Conservation (phyloP, 92 coral and sea anemone species). For the Blastomussa wellsi region DNA sequence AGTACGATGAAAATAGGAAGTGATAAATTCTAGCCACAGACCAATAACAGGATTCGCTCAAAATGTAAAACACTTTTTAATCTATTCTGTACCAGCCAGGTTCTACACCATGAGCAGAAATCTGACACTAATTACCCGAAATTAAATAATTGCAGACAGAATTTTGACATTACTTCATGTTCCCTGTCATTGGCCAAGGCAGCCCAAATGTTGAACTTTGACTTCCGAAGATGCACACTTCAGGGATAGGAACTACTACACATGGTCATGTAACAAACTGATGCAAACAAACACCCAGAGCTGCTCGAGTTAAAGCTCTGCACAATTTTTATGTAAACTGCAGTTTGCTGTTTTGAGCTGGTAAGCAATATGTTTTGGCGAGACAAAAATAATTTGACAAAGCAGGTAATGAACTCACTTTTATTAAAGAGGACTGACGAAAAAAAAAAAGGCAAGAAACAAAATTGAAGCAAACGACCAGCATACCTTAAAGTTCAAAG, state of each 20-base stretch:
- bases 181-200: too few relatives aligned
- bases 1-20: too few relatives aligned
- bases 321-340: not conserved
- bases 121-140: not conserved
- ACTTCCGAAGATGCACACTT: too few relatives aligned
- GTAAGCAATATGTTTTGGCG: not conserved
- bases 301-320: not conserved
- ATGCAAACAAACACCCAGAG: not conserved
- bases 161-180: too few relatives aligned
- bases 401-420: not conserved
- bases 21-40: too few relatives aligned
- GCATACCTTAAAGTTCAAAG: conserved; percentile 9
- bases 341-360: conserved; percentile 3
- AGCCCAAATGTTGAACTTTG: too few relatives aligned
- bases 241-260: not conserved
- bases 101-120: not conserved
- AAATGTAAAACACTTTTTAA: too few relatives aligned
- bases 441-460: not conserved
- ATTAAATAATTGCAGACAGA: not conserved
- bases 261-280: not conserved
- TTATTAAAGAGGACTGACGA: not conserved
- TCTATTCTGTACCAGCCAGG: too few relatives aligned
- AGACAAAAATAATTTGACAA: not conserved
- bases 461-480: not conserved
- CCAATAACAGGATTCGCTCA: too few relatives aligned